Percentiles rank a stretch among this genome's conserved stretches.
These are phyloP conservation scores for Apistogramma diplotaenia DNA, from an alignment of 2,113 vertebrate species.

Conservation along the genomic window DNA sequence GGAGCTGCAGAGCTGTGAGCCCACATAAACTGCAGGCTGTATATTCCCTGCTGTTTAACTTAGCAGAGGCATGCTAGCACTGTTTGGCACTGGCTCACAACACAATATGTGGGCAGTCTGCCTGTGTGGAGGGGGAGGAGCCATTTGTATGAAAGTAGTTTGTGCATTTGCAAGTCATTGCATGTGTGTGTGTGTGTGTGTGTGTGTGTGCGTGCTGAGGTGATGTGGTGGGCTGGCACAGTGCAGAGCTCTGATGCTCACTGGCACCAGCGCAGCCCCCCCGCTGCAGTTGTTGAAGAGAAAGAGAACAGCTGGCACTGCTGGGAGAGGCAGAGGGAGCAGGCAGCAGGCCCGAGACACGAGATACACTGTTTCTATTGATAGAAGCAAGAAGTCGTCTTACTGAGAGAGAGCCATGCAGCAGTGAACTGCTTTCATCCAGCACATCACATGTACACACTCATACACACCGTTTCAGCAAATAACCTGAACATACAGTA, in stretches of 20 bases:
- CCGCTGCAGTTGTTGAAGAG: conserved; percentile 15
- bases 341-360: background rate
- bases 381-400: background rate
- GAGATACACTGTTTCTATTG: background rate
- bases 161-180: background rate
- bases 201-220: background rate
- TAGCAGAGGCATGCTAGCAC: background rate
- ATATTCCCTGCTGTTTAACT: conserved; percentile 28
- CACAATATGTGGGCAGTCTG: conserved; percentile 24
- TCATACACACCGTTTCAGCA: background rate
- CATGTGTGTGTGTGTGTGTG: conserved; percentile 13
- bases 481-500: too few species aligned
- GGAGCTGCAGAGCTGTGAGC: conserved; percentile 8
- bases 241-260: background rate
- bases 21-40: conserved; percentile 27
- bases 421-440: background rate
- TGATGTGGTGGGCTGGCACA: background rate
- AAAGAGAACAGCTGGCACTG: conserved; percentile 51
- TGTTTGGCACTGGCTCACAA: conserved; percentile 22
- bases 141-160: background rate
- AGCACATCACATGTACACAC: background rate
- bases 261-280: background rate
- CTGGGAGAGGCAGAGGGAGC: conserved; percentile 1
- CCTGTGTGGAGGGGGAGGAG: background rate
- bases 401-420: background rate